Conservation (phyloP, 2,888 invertebrate genomes). For the Eucera pruinosa region DNA sequence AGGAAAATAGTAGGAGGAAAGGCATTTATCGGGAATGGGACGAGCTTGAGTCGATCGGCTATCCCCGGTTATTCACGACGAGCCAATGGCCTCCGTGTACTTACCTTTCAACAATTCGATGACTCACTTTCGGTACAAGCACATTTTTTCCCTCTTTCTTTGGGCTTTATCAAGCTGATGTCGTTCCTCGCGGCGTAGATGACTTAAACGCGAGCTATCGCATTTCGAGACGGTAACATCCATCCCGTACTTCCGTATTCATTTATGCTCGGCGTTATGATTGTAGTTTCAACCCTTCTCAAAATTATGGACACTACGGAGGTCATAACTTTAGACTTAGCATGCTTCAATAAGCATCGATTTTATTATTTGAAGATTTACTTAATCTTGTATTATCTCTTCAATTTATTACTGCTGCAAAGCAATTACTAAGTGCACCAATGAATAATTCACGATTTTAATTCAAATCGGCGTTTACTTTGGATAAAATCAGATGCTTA, state of each 20-base stretch:
- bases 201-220: neutral
- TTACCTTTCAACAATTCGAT: conserved; percentile 72
- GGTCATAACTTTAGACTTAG: no score
- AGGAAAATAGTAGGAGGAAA: conserved; percentile 10
- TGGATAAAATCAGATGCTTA: no score
- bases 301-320: no score
- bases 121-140: conserved; percentile 76
- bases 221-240: conserved; percentile 27
- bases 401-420: no score
- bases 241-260: conserved; percentile 22
- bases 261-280: neutral
- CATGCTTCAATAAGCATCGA: no score
- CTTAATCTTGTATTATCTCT: no score
- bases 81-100: conserved; percentile 73
- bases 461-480: no score
- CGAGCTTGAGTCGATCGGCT: conserved; percentile 37
- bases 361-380: no score
- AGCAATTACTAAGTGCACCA: no score
- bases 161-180: conserved; percentile 58
- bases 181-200: conserved; percentile 7
- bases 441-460: no score
- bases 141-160: conserved; percentile 55
- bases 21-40: conserved; percentile 46
- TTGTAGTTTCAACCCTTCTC: no score
- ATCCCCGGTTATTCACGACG: conserved; percentile 41